Conservation (phyloP, 2,888 invertebrate species). For the Bibio marci region DNA sequence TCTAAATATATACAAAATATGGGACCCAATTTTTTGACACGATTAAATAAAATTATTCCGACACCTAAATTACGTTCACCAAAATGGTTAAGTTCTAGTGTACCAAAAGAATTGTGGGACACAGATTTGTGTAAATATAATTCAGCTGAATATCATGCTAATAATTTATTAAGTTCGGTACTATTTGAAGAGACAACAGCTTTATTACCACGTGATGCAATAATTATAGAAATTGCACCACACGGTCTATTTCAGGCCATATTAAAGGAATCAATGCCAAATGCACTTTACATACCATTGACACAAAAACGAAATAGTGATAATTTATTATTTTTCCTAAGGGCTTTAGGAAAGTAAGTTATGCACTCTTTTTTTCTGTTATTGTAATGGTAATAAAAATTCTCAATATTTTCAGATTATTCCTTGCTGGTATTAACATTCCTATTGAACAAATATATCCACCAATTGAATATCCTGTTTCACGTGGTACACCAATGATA, state of each 20-base stretch:
- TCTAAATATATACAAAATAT: slow-evolving; percentile 56
- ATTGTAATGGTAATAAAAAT: background rate
- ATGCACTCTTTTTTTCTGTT: too few relatives aligned
- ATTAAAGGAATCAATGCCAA: slow-evolving; percentile 38
- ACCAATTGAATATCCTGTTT: slow-evolving; percentile 60
- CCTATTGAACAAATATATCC: slow-evolving; percentile 63
- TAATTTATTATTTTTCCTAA: slow-evolving; percentile 23
- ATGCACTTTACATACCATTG: slow-evolving; percentile 38
- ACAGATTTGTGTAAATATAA: slow-evolving; percentile 40
- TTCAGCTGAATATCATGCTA: slow-evolving; percentile 77
- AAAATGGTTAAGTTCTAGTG: slow-evolving; percentile 66
- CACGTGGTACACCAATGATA: slow-evolving; percentile 70
- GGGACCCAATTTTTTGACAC: slow-evolving; percentile 32
- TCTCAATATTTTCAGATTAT: slow-evolving; percentile 44
- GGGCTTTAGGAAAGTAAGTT: slow-evolving; percentile 32
- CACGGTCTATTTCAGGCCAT: slow-evolving; percentile 51
- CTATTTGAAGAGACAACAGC: slow-evolving; percentile 43
- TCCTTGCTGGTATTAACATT: slow-evolving; percentile 57
- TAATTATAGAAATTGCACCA: slow-evolving; percentile 54
- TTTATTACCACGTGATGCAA: slow-evolving; percentile 41
- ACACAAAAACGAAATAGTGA: slow-evolving; percentile 39
- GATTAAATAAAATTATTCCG: background rate
- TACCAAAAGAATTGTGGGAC: slow-evolving; percentile 44
- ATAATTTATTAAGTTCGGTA: slow-evolving; percentile 50
- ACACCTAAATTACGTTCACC: slow-evolving; percentile 29